Conservation (phyloP, 2,888 invertebrate species). For the Lutraria lutraria region DNA sequence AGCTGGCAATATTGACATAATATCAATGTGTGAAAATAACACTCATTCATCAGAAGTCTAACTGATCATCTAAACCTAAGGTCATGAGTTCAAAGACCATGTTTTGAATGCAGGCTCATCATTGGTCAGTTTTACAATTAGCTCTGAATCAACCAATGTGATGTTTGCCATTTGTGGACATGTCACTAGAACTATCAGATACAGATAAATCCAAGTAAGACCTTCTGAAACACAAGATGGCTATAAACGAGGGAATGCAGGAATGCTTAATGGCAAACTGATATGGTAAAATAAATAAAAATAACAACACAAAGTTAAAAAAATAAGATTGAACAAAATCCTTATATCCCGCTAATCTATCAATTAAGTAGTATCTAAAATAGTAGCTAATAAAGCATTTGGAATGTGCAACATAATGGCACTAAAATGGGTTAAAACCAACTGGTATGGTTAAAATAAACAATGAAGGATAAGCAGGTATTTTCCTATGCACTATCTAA, state of each 20-base stretch:
- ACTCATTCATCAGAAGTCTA: not conserved
- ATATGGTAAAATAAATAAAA: constrained; percentile 8
- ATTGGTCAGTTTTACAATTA: no score
- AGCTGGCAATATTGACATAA: not conserved
- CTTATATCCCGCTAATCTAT: not conserved
- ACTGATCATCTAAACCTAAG: not conserved
- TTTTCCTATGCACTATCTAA: no score
- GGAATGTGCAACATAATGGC: not conserved
- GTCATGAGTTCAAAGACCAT: no score
- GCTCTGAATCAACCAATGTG: no score
- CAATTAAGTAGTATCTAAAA: not conserved
- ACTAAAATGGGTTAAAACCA: no score
- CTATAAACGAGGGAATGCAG: not conserved
- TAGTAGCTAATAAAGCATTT: not conserved
- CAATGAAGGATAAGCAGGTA: no score
- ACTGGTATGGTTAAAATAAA: no score
- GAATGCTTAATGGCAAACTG: constrained; percentile 20
- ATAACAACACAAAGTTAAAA: not conserved
- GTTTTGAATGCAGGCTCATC: no score
- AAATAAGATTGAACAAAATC: not conserved
- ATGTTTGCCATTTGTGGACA: no score
- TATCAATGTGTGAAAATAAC: not conserved
- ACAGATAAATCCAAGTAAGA: not conserved
- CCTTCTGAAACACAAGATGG: not conserved
- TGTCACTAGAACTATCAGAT: no score